Conservation (phyloP, 2,797 vertebrate genomes). For the Hydrophis major region DNA sequence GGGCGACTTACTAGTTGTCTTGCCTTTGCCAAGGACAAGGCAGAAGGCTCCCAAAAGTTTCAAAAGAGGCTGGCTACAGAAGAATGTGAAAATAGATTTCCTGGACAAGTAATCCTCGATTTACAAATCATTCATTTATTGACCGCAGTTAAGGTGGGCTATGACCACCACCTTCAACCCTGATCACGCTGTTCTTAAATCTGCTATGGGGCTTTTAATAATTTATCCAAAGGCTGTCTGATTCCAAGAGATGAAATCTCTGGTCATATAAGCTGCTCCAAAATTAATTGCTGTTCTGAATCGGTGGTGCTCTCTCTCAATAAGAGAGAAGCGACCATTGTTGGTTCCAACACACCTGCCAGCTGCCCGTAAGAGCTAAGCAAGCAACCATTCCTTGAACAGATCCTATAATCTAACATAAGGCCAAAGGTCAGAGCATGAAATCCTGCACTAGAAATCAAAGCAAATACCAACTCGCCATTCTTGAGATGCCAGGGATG, state of each 20-base stretch:
- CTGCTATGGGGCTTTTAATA: neutral
- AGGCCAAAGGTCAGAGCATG: neutral
- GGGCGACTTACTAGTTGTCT: neutral
- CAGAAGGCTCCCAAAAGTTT: neutral
- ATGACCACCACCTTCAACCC: neutral
- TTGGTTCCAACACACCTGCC: slow-evolving; percentile 7
- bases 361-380: neutral
- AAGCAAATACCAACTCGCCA: neutral
- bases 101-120: slow-evolving; percentile 17
- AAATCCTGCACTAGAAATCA: neutral
- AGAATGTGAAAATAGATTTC: neutral
- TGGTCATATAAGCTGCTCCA: neutral
- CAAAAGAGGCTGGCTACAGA: neutral
- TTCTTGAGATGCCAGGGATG: neutral
- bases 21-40: neutral
- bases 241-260: neutral
- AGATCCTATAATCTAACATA: neutral
- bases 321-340: neutral
- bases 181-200: neutral
- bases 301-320: neutral
- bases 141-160: neutral
- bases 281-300: neutral
- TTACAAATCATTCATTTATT: neutral
- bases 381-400: neutral
- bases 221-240: neutral